These are phyloP conservation scores for Melitaea cinxia DNA, from an alignment of 1,140 invertebrate genomes.

Conservation along the genomic window DNA sequence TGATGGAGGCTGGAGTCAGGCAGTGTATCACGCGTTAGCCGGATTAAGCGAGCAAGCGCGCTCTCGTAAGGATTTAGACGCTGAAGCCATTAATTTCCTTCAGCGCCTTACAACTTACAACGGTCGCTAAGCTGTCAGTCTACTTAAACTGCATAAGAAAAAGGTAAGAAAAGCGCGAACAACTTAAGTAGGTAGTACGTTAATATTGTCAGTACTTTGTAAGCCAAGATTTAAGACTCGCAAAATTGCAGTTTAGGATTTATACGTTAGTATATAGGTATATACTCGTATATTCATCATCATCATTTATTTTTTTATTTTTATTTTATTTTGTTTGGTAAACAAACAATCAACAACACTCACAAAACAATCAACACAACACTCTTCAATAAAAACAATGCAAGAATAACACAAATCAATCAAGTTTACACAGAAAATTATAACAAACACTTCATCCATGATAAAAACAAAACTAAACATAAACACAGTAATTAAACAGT, in stretches of 20 bases:
- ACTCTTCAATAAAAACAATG: too few species aligned
- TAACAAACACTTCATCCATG: too few species aligned
- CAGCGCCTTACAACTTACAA: constrained; percentile 52
- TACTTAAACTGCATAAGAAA: constrained; percentile 23
- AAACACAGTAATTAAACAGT: too few species aligned
- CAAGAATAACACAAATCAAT: too few species aligned
- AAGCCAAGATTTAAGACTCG: constrained; percentile 7
- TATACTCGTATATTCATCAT: neutral
- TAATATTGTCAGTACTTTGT: constrained; percentile 17
- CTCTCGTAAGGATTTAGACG: constrained; percentile 39
- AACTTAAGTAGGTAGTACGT: constrained; percentile 12
- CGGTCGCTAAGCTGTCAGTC: constrained; percentile 14
- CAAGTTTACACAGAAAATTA: too few species aligned
- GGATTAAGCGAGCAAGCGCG: constrained; percentile 18
- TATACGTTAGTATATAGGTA: neutral
- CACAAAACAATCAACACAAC: too few species aligned
- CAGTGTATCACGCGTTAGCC: constrained; percentile 12
- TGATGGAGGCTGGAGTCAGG: constrained; percentile 6
- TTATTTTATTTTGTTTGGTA: too few species aligned
- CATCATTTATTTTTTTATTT: too few species aligned
- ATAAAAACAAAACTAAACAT: too few species aligned
- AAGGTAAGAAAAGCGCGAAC: constrained; percentile 6
- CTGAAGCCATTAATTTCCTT: constrained; percentile 64
- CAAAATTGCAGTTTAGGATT: neutral
- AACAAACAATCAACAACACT: too few species aligned